These are phyloP conservation scores for Lagorchestes hirsutus DNA, from an alignment of 2,797 vertebrate species.

Conservation along the genomic window DNA sequence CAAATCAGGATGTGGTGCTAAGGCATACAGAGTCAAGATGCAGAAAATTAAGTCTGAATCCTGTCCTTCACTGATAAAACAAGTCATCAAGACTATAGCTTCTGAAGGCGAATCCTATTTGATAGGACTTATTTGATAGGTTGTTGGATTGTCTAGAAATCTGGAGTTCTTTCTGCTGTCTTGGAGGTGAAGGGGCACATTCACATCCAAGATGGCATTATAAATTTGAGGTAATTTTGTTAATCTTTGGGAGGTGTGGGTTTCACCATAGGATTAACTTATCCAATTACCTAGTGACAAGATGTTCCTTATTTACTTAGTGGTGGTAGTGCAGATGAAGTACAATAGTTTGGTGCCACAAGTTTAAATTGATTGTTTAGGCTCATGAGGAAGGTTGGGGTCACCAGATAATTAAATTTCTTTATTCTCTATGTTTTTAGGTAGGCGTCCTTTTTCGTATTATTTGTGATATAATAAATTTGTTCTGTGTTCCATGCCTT, in stretches of 20 bases:
- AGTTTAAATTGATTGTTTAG: not conserved
- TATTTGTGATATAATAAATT: not conserved
- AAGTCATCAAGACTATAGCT: not conserved
- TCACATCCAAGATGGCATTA: not conserved
- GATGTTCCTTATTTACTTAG: not conserved
- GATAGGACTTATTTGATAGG: not conserved
- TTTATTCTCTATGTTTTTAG: not conserved
- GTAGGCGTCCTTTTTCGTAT: not conserved
- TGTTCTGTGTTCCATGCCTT: not conserved
- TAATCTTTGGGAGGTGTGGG: not conserved
- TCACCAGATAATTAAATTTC: not conserved
- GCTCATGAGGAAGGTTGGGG: not conserved
- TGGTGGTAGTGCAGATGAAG: not conserved
- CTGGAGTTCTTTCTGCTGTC: not conserved
- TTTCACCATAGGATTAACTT: not conserved
- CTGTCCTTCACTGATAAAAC: not conserved
- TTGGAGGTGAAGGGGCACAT: not conserved
- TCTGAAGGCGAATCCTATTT: not conserved
- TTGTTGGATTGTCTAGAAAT: not conserved
- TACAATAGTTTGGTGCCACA: not conserved
- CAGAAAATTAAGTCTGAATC: not conserved
- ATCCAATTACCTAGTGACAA: not conserved
- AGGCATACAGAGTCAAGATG: not conserved
- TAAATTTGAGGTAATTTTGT: not conserved
- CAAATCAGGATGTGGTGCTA: not conserved